A percentile compares a stretch with the other conserved stretches of the same genome.
Conservation (phyloP, 2,797 vertebrate genomes). For the Tamandua tetradactyla region DNA sequence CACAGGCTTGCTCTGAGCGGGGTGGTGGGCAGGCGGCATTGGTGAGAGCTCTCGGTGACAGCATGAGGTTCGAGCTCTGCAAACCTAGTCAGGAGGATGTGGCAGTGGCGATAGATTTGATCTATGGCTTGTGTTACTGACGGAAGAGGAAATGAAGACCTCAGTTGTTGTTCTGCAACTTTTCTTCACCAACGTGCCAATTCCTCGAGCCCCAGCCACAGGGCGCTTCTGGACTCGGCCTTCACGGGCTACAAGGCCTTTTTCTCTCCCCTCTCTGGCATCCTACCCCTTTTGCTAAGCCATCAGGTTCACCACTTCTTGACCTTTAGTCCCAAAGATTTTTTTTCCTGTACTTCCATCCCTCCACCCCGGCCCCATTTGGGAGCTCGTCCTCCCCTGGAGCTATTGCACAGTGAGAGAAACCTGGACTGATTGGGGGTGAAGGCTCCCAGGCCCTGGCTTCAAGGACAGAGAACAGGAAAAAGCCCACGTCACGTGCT, state of each 20-base stretch:
- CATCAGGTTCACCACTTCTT: background rate
- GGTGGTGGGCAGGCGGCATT: background rate
- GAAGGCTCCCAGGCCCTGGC: background rate
- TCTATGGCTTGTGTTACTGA: background rate
- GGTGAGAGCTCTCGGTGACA: background rate
- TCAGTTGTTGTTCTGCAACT: background rate
- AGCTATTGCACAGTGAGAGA: background rate
- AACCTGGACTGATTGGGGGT: background rate
- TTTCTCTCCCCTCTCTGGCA: background rate
- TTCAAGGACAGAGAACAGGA: background rate
- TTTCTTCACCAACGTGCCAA: slow-evolving; percentile 21
- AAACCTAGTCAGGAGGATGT: background rate
- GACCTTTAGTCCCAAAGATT: background rate
- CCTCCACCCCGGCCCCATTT: too few relatives aligned
- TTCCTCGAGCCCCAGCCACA: background rate
- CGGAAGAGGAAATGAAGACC: background rate
- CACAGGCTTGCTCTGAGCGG: background rate
- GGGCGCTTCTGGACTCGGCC: background rate
- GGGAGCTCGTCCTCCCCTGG: background rate
- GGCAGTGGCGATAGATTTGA: background rate
- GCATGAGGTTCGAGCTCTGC: background rate
- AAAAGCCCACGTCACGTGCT: background rate
- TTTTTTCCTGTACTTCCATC: background rate
- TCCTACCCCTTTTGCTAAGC: background rate
- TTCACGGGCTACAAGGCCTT: background rate